Evolutionary conservation across 2,113 vertebrate genomes (phyloP), one percentile per base, ranked within the genome.

Genomic region (Orycteropus afer): DNA sequence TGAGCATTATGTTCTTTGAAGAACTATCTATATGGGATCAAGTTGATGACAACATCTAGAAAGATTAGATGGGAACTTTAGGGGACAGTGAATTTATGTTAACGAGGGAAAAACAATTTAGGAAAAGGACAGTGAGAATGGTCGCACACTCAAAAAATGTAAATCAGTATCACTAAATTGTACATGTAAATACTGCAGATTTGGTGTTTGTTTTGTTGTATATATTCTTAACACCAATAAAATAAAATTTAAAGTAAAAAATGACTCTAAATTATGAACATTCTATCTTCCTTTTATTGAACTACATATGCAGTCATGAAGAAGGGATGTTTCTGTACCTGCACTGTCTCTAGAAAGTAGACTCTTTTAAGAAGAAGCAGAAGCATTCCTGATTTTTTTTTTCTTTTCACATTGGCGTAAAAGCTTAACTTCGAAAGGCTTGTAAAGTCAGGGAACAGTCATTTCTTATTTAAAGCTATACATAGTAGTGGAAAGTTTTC

Each of bases 181-280:
- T 34, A 65, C 63, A 11, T 34, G 32, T 34, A 65, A 11, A 65
- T 8, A 65, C 32, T 61, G 59, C 34, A 34, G 63, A 65, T 4
- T 34, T 65, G 63, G 63, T 65, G 63, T 65, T n/a, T n/a, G 32
- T 65, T 65, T 65, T 65, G 63, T 18, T 65, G 9, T 65, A 32
- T 65, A 65, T 65, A 65, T 65, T 34, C 15, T 65, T 10, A 65
- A 63, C 23, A 61, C 20, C 20, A 29, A 63, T 25, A 63, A 65
- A 65, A 65, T 65, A 65, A 34, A 65, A 65, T 15, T 32, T 34
- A 34, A 65, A 34, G 32, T 4, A 65, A 91, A 89, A 51, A 95
- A 71, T n/a, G 5, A 3, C 49, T 94, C 63, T 89, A 84, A 95
- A 96, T 95, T 79, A 90, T 22, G 51, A 92, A 83, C 47, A 86